These are phyloP conservation scores for Rhimphoctona megacephalus DNA, from an alignment of 2,888 invertebrate species.

Conservation along the genomic window DNA sequence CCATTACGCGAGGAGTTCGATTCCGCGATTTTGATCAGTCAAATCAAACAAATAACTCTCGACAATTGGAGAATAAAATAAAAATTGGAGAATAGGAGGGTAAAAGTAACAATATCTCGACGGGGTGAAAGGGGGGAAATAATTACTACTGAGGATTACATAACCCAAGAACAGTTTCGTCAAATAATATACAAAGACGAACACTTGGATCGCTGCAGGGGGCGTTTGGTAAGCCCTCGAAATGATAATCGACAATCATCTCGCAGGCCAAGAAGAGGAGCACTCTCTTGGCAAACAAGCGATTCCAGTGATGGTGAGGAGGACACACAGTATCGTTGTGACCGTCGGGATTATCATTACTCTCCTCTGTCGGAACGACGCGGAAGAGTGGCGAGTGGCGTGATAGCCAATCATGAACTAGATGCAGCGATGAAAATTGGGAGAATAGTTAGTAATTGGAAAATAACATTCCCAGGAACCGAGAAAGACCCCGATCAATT, in stretches of 20 bases:
- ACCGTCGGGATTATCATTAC: too few species aligned
- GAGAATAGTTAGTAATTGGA: constrained; percentile 59
- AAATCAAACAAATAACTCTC: neutral
- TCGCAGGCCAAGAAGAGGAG: neutral
- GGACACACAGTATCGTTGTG: neutral
- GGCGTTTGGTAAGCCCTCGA: neutral
- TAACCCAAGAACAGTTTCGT: neutral
- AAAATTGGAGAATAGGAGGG: neutral
- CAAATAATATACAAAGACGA: neutral
- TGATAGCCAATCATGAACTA: neutral
- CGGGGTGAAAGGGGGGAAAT: neutral
- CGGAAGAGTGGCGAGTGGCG: neutral
- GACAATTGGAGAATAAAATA: neutral
- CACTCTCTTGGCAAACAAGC: neutral
- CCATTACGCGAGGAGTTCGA: neutral
- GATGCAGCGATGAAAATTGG: constrained; percentile 62
- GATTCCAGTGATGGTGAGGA: neutral
- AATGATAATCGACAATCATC: neutral
- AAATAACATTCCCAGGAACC: constrained; percentile 55
- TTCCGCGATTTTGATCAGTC: neutral
- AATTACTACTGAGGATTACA: neutral
- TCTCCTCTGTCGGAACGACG: neutral
- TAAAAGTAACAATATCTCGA: neutral
- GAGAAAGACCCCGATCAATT: constrained; percentile 65
- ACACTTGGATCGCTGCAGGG: neutral